These are phyloP conservation scores for Drosophila leonis DNA, from an alignment of 2,888 invertebrate genomes.

Conservation along the genomic window DNA sequence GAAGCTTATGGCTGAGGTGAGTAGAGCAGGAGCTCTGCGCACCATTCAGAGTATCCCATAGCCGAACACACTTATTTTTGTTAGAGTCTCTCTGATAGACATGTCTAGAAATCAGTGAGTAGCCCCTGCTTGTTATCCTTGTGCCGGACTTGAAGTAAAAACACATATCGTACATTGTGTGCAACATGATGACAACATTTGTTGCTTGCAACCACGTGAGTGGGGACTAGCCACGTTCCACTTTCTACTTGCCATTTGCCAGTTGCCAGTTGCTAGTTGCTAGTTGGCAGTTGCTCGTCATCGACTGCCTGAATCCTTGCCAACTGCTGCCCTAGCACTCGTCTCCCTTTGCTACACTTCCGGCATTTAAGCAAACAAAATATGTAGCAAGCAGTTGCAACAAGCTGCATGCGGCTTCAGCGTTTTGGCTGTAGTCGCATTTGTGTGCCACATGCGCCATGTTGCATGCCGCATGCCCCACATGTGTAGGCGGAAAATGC, in stretches of 20 bases:
- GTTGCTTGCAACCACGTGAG: slow-evolving; percentile 41
- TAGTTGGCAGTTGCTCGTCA: slow-evolving; percentile 29
- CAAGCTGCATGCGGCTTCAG: slow-evolving; percentile 33
- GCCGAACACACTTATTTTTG: background rate
- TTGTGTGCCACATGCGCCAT: slow-evolving; percentile 46
- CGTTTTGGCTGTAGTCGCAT: slow-evolving; percentile 12
- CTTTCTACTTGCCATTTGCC: slow-evolving; percentile 8
- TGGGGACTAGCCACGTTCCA: slow-evolving; percentile 11
- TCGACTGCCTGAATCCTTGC: slow-evolving; percentile 4
- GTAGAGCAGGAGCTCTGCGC: background rate
- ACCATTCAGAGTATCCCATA: background rate
- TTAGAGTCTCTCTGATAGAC: slow-evolving; percentile 11
- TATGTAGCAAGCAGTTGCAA: slow-evolving; percentile 65
- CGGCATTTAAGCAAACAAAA: slow-evolving; percentile 81
- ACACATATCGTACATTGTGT: slow-evolving; percentile 45
- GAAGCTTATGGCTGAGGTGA: background rate
- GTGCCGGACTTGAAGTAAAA: slow-evolving; percentile 5
- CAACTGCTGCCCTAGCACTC: slow-evolving; percentile 3
- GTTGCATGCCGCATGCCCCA: slow-evolving; percentile 42
- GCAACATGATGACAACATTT: slow-evolving; percentile 66
- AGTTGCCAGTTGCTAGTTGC: slow-evolving; percentile 29
- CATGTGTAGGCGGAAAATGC: slow-evolving; percentile 77
- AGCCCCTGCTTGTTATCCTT: background rate
- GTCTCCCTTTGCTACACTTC: slow-evolving; percentile 65
- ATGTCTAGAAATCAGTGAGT: slow-evolving; percentile 29